Evolutionary conservation across 2,888 invertebrate genomes (phyloP), one percentile per base, ranked within the genome.

Genomic region (Pseudococcus viburni): DNA sequence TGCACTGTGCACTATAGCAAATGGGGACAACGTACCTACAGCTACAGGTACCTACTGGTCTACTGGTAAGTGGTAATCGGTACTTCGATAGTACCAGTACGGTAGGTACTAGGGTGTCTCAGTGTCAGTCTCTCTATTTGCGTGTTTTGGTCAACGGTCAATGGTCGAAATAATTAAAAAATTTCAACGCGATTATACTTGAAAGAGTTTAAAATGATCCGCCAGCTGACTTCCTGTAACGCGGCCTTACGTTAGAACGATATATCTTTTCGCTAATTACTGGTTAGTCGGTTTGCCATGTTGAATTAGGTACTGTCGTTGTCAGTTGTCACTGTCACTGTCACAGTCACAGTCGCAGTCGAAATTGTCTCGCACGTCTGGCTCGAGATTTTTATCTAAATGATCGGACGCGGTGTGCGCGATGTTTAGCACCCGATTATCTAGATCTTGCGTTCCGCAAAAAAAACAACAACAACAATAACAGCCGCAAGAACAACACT

Each of bases 341-440:
- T 33, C 26, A 33, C 26, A 2, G 26, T 33, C 26, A 33, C 3
- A 4, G 77, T 39, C 39, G 15, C 19, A 17, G 19, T 77, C 22
- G 26, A 33, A 33, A 33, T 33, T 33, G 51, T 46, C 1, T 46
- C 46, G 46, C 26, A 22, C 26, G 73, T 73, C 73, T 73, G 12
- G 73, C 77, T 39, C 64, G 15, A 77, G 77, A 77, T 77, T 39
- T 33, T 77, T 39, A 77, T 77, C 77, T 77, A 17, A 2, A 8
- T 59, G 59, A 51, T 59, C 19, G 59, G 26, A 33, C 19, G 19
- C 19, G 19, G 19, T 6, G 19, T 73, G 11, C n/a, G 80, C 80
- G 80, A 80, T 80, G 42, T 42, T 80, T 42, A 80, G 80, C 80
- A 80, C 80, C 42, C 80, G 11, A 80, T 80, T 80, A n/a, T n/a